These are phyloP conservation scores for Cyprinus carpio DNA, from an alignment of 2,113 vertebrate species.

Conservation along the genomic window DNA sequence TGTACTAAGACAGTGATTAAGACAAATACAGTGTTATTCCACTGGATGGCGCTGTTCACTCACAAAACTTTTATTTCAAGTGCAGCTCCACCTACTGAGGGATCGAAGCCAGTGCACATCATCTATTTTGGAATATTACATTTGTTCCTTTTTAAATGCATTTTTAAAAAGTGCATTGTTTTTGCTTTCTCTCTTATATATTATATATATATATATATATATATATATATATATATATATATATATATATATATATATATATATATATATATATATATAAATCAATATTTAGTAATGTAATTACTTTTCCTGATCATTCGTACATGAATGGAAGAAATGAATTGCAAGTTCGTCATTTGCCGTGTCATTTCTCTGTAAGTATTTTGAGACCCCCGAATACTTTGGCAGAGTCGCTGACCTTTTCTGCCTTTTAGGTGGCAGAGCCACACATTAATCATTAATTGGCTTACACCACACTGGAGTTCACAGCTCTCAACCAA, in stretches of 20 bases:
- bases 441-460: slow-evolving; percentile 55
- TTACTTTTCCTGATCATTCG: not conserved
- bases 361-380: slow-evolving; percentile 28
- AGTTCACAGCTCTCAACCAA: slow-evolving; percentile 17
- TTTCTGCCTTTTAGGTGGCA: slow-evolving; percentile 37
- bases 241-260: too few relatives aligned
- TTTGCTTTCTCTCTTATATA: not conserved
- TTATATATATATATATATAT: too few relatives aligned
- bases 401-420: slow-evolving; percentile 46
- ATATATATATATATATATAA: too few relatives aligned
- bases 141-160: not conserved
- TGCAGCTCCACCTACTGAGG: not conserved
- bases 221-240: too few relatives aligned
- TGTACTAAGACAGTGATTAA: not conserved
- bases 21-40: not conserved
- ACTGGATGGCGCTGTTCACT: slow-evolving; percentile 18
- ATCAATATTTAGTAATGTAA: not conserved
- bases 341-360: slow-evolving; percentile 39
- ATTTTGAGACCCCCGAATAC: slow-evolving; percentile 28
- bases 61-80: slow-evolving; percentile 2
- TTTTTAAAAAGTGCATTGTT: not conserved
- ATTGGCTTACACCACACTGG: slow-evolving; percentile 22
- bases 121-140: slow-evolving; percentile 30
- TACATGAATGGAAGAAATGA: not conserved
- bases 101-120: not conserved